A percentile compares a stretch with the other conserved stretches of the same genome.
Evolutionary conservation across 37 sponge, comb jelly and placozoan species (phyloP).

Genomic region (Cliona cf. orientalis): DNA sequence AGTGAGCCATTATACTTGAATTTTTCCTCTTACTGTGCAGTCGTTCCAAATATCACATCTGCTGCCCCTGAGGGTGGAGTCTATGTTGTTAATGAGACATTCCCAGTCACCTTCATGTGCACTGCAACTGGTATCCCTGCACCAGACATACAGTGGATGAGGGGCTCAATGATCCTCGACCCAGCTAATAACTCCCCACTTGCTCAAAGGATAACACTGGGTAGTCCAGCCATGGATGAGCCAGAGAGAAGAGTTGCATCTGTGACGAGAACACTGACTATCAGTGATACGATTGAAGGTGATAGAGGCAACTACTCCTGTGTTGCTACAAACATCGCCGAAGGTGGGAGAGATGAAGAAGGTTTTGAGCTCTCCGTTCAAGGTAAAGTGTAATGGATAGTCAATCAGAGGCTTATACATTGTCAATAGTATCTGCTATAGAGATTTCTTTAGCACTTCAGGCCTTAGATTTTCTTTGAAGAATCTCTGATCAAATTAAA

Average conservation of each 20-base stretch:
- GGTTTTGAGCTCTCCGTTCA: constrained; percentile 33
- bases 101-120: constrained; percentile 47
- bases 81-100: constrained; percentile 22
- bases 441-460: not conserved
- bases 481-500: not conserved
- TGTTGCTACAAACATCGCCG: constrained; percentile 36
- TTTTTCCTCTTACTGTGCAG: not conserved
- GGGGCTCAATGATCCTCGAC: not conserved
- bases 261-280: constrained; percentile 41
- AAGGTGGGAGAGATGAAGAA: constrained; percentile 11
- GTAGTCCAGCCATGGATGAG: not conserved
- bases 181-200: not conserved
- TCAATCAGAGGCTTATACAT: not conserved
- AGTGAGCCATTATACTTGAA: not conserved
- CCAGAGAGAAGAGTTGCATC: constrained; percentile 9
- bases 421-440: not conserved
- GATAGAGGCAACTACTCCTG: constrained; percentile 59
- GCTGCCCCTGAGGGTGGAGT: not conserved
- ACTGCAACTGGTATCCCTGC: constrained; percentile 69
- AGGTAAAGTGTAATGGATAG: constrained; percentile 6
- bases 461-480: not conserved
- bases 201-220: not conserved
- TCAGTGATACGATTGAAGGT: constrained; percentile 10
- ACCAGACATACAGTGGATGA: constrained; percentile 64
- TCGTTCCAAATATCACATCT: constrained; percentile 6